These are phyloP conservation scores for Leptopilina clavipes DNA, from an alignment of 1,140 invertebrate species.

Conservation along the genomic window DNA sequence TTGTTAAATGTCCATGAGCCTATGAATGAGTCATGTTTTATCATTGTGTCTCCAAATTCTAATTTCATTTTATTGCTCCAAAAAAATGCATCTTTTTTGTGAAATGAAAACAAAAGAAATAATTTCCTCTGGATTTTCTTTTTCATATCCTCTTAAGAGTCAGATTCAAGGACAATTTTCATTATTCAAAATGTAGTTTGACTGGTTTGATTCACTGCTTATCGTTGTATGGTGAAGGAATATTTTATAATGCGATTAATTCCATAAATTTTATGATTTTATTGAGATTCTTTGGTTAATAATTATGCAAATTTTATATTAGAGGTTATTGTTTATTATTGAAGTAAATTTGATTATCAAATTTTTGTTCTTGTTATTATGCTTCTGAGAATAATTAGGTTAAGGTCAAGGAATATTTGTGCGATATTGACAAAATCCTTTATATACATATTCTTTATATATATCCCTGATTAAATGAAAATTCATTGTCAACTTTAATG, in stretches of 20 bases:
- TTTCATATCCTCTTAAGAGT: neutral
- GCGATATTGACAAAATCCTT: neutral
- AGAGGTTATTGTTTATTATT: no score
- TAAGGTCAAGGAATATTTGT: neutral
- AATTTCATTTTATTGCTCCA: neutral
- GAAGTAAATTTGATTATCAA: neutral
- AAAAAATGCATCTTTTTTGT: neutral
- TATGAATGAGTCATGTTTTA: slow-evolving; percentile 27
- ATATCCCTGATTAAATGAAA: no score
- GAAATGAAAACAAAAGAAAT: no score
- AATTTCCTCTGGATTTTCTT: neutral
- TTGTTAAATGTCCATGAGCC: no score
- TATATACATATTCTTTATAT: neutral
- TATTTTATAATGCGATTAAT: neutral
- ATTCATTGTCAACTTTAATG: neutral
- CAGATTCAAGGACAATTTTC: slow-evolving; percentile 19
- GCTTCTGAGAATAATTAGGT: neutral
- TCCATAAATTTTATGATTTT: no score
- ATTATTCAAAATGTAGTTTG: slow-evolving; percentile 29
- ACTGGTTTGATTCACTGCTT: slow-evolving; percentile 28
- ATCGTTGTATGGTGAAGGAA: neutral
- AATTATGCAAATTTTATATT: no score
- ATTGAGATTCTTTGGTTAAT: neutral
- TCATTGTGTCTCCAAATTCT: neutral
- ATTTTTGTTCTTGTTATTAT: no score